These are phyloP conservation scores for Ormia ochracea DNA, from an alignment of 2,888 invertebrate species.

Conservation along the genomic window DNA sequence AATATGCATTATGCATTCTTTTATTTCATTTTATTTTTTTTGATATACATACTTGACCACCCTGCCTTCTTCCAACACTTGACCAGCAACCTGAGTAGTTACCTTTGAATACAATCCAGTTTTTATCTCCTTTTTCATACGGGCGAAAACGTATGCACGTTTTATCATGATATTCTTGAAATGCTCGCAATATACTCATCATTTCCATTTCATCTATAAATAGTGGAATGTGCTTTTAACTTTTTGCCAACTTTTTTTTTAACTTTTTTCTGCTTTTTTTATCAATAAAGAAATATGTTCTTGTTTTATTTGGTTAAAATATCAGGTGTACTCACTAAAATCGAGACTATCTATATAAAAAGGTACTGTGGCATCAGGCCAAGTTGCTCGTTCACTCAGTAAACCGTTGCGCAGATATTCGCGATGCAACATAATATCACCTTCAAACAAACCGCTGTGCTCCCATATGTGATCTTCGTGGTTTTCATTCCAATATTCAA, in stretches of 20 bases:
- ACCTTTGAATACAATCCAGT: slow-evolving; percentile 80
- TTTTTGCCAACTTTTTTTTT: too few relatives aligned
- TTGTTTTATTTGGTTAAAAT: neutral
- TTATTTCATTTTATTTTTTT: neutral
- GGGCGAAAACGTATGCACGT: slow-evolving; percentile 82
- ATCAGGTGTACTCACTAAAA: slow-evolving; percentile 77
- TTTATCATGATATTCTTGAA: slow-evolving; percentile 80
- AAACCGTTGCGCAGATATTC: slow-evolving; percentile 76
- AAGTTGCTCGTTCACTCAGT: slow-evolving; percentile 77
- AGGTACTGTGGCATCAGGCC: slow-evolving; percentile 79
- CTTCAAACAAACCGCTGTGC: slow-evolving; percentile 79
- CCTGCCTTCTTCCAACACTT: slow-evolving; percentile 80
- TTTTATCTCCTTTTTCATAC: slow-evolving; percentile 78
- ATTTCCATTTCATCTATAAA: slow-evolving; percentile 76
- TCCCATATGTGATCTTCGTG: slow-evolving; percentile 79
- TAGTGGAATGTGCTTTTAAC: too few relatives aligned
- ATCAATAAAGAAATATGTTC: slow-evolving; percentile 20
- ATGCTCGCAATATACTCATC: slow-evolving; percentile 78
- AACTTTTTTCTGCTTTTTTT: too few relatives aligned
- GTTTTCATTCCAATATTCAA: slow-evolving; percentile 77
- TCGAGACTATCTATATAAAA: slow-evolving; percentile 78
- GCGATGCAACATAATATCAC: slow-evolving; percentile 80
- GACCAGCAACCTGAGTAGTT: slow-evolving; percentile 82
- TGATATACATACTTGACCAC: slow-evolving; percentile 78
- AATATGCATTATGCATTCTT: neutral